Base-by-base conservation (phyloP, 30 jellyfish, hydroid and myxozoan genomes). In the Aurelia coerulea region DNA sequence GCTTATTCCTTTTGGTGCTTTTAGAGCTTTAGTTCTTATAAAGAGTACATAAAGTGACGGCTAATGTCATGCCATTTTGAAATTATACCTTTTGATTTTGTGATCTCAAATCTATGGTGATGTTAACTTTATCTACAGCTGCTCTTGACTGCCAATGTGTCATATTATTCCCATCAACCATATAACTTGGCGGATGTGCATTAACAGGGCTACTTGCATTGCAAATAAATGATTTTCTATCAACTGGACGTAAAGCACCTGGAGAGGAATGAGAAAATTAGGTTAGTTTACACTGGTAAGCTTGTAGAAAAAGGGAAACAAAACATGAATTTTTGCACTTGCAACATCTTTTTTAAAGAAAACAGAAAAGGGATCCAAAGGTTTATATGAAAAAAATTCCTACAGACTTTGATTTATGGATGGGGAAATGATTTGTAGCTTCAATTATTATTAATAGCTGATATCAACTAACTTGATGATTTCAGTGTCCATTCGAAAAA, bases 61-160 rank as follows among this genome's bases (percentile, higher is more conserved):
- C 5, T 32, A 46, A 46, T 46, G 56, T 17, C 15, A 46, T 7
- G 8, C 8, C 14, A 46, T 9, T 46, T 6, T 46, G 49, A 46
- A 46, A 46, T 46, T 14, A 46, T 46, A 93, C 98, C 98, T 88
- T 87, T 51, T 93, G 97, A 4, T 70, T 78, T 31, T 33, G 31
- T 7, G 97, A 73, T 73, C 88, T 73, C 71, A 90, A 73, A 68
- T 90, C 90, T 31, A 90, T 41, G 35, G 87, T 81, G 6, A 90
- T 81, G 63, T 74, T 81, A 7, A 86, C 91, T 29, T 15, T 53
- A 71, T 90, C 97, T 37, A 64, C 37, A 46, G 73, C 88, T 29
- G 97, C 94, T 64, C 83, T 81, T 49, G 97, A 54, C 33, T 90
- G 97, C 97, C 97, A 90, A 50, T 34, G 75, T 16, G 97, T 73